Evolutionary conservation across 2,888 invertebrate species (phyloP).

Genomic region (Drosophila heteroneura): DNA sequence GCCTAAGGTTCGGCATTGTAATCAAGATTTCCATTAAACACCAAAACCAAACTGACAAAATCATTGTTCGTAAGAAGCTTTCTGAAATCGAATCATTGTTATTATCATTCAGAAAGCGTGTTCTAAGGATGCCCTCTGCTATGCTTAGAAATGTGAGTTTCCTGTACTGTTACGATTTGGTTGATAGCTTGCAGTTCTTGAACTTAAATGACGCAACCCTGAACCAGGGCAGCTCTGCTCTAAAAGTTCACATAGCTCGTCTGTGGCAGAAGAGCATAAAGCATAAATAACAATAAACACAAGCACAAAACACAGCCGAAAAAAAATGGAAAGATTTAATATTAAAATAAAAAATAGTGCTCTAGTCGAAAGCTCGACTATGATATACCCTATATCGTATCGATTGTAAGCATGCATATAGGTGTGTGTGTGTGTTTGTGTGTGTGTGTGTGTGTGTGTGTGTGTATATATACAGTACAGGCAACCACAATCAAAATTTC

Average conservation of each 20-base stretch:
- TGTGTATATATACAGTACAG: background rate
- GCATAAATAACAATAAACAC: constrained; percentile 47
- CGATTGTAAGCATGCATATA: background rate
- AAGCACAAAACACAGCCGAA: constrained; percentile 31
- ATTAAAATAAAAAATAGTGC: constrained; percentile 18
- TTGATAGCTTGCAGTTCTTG: background rate
- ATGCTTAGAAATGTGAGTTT: background rate
- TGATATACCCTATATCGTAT: background rate
- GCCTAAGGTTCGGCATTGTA: constrained; percentile 18
- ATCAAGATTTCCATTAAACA: constrained; percentile 22
- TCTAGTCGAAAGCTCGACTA: background rate
- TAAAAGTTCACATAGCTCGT: constrained; percentile 6
- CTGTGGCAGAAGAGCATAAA: constrained; percentile 6
- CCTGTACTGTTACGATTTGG: background rate
- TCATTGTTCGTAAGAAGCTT: background rate
- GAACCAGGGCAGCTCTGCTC: constrained; percentile 24
- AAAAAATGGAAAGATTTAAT: constrained; percentile 39
- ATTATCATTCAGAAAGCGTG: background rate
- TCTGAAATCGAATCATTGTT: background rate
- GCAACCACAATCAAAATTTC: background rate
- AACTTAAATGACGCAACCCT: constrained; percentile 17
- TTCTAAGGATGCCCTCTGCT: background rate
- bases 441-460: no score
- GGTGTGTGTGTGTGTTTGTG: background rate
- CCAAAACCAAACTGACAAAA: background rate